phyloP scores from a whole-genome alignment of 2,113 vertebrate genomes.

The Carassius gibelio region DNA sequence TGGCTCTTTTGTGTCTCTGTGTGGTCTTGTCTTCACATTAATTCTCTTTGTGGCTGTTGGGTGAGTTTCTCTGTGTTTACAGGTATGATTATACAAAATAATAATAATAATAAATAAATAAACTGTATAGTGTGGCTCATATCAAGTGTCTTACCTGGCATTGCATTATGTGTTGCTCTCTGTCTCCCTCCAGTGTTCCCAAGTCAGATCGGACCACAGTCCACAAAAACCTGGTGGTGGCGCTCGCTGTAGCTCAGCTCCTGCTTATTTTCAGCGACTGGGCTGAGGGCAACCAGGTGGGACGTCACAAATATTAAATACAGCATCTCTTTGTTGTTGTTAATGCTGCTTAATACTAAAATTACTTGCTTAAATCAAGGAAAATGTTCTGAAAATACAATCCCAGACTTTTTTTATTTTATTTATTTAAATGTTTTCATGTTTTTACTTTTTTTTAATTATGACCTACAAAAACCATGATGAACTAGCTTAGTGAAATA shows the following conservation, averaged over 20 bases:
- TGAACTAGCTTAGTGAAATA: too few relatives aligned
- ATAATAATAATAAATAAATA: too few relatives aligned
- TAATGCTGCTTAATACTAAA: too few relatives aligned
- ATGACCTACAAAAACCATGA: too few relatives aligned
- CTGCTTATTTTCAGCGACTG: slow-evolving; percentile 86
- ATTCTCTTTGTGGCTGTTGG: slow-evolving; percentile 85
- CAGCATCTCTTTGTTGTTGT: too few relatives aligned
- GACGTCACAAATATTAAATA: not conserved
- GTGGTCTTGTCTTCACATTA: slow-evolving; percentile 85
- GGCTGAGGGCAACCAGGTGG: slow-evolving; percentile 81
- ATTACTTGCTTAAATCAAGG: not conserved
- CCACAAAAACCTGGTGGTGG: slow-evolving; percentile 91
- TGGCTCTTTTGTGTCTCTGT: slow-evolving; percentile 89
- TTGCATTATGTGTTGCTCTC: slow-evolving; percentile 3
- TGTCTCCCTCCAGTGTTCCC: slow-evolving; percentile 71
- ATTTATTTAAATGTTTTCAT: too few relatives aligned
- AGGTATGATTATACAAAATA: not conserved
- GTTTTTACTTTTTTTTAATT: too few relatives aligned
- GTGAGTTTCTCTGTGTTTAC: slow-evolving; percentile 72
- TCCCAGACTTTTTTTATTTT: not conserved
- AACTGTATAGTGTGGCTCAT: not conserved
- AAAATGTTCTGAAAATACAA: not conserved
- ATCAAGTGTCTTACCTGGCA: not conserved
- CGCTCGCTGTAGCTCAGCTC: slow-evolving; percentile 81
- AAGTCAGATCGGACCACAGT: slow-evolving; percentile 86